Conservation (phyloP, 2,888 invertebrate genomes). For the Hoplodrina ambigua region DNA sequence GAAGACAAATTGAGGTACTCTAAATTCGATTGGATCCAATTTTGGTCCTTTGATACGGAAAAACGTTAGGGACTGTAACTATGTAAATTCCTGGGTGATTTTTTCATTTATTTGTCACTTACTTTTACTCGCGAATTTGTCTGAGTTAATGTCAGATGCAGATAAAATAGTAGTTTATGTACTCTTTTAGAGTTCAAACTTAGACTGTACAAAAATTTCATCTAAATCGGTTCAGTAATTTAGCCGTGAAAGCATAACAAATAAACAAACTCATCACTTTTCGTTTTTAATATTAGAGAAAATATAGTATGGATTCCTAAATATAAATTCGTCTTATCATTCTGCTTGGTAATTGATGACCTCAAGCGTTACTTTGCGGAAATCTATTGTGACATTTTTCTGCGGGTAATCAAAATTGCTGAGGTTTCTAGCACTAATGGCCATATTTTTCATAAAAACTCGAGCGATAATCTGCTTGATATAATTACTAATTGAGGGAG, state of each 20-base stretch:
- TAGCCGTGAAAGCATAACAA: no score
- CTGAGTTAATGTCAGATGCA: no score
- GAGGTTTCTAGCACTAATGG: constrained; percentile 36
- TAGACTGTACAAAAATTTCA: no score
- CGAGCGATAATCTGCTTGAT: constrained; percentile 2
- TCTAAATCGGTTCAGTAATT: no score
- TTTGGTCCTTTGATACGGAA: constrained; percentile 50
- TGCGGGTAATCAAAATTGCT: constrained; percentile 36
- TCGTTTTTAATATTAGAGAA: neutral
- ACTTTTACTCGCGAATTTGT: neutral
- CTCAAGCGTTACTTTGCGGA: constrained; percentile 44
- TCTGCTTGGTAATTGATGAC: constrained; percentile 45
- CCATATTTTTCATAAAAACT: constrained; percentile 15
- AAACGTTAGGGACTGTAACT: constrained; percentile 51
- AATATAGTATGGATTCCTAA: constrained; percentile 3
- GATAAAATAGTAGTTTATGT: no score
- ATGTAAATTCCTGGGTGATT: constrained; percentile 45
- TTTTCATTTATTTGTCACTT: constrained; percentile 24
- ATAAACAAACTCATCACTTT: no score
- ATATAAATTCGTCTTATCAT: constrained; percentile 47
- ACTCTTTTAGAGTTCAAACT: no score
- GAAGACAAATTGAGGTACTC: constrained; percentile 65
- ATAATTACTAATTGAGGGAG: constrained; percentile 22
- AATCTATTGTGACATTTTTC: constrained; percentile 52
- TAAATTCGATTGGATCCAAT: constrained; percentile 64